phyloP scores from a whole-genome alignment of 2,888 invertebrate species.

The Pyrrhosoma nymphula region DNA sequence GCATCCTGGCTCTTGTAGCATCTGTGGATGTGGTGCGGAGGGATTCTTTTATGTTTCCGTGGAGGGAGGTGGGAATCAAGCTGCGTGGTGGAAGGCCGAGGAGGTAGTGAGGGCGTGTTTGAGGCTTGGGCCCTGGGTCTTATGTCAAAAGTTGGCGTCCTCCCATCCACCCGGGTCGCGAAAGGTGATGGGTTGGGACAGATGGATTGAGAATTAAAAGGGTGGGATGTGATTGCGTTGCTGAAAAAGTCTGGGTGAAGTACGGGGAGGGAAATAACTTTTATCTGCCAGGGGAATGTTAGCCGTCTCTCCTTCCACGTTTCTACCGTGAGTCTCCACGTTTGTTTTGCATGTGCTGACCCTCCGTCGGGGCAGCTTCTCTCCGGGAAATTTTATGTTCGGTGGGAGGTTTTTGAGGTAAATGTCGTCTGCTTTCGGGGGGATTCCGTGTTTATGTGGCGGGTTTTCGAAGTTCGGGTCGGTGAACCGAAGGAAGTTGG shows the following conservation, averaged over 20 bases:
- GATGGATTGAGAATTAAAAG: slow-evolving; percentile 5
- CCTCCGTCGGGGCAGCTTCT: too few relatives aligned
- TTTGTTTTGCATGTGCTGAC: not conserved
- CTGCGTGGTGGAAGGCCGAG: not conserved
- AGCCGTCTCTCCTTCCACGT: not conserved
- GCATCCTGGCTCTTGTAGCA: not conserved
- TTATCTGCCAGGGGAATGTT: not conserved
- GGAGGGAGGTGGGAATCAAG: not conserved
- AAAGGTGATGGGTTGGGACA: not conserved
- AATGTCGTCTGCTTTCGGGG: not conserved
- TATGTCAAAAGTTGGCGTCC: not conserved
- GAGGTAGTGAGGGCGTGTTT: not conserved
- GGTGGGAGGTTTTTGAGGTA: not conserved
- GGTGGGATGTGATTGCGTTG: not conserved
- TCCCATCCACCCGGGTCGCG: not conserved
- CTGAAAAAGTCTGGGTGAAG: not conserved
- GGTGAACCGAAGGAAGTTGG: not conserved
- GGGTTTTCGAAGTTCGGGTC: not conserved
- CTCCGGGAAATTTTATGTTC: not conserved
- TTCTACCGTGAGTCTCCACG: too few relatives aligned
- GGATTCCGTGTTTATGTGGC: not conserved
- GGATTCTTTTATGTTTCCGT: not conserved
- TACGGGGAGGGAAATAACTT: not conserved
- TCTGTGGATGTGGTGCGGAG: not conserved
- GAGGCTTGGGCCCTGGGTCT: not conserved